These are phyloP conservation scores for Lepidonotus clava DNA, from an alignment of 2,888 invertebrate species.

Conservation along the genomic window DNA sequence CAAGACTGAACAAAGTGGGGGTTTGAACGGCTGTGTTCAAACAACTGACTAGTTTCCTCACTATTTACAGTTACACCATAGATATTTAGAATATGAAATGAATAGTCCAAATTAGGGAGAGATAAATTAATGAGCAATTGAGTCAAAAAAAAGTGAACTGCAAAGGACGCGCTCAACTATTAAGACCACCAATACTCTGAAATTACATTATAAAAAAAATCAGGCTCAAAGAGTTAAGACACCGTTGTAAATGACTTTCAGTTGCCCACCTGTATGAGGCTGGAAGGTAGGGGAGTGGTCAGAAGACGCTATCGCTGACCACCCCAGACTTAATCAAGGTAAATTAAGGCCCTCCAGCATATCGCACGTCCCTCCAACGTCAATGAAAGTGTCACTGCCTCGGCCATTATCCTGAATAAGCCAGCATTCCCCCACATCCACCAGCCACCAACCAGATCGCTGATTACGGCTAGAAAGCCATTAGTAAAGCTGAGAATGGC, in stretches of 20 bases:
- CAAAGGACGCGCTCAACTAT: too few species aligned
- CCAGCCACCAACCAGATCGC: not conserved
- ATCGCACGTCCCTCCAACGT: constrained; percentile 5
- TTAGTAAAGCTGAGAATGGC: too few species aligned
- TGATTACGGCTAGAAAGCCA: not conserved
- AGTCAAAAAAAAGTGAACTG: too few species aligned
- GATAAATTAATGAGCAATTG: too few species aligned
- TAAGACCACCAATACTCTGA: too few species aligned
- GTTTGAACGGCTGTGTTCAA: too few species aligned
- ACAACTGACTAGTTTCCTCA: too few species aligned
- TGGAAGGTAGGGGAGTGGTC: not conserved
- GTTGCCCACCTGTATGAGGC: not conserved
- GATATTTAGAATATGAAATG: too few species aligned
- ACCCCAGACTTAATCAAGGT: constrained; percentile 22
- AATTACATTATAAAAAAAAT: too few species aligned
- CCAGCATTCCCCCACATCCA: constrained; percentile 15
- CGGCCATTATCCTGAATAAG: constrained; percentile 10
- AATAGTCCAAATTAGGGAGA: too few species aligned
- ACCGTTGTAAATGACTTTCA: not conserved
- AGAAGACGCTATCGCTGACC: not conserved
- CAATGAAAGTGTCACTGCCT: constrained; percentile 28
- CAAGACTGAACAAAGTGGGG: too few species aligned
- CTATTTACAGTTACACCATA: too few species aligned
- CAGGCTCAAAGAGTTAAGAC: not conserved
- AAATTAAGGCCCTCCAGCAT: constrained; percentile 34